phyloP scores from a whole-genome alignment of 2,888 invertebrate genomes.

The Drosophila anomelani region DNA sequence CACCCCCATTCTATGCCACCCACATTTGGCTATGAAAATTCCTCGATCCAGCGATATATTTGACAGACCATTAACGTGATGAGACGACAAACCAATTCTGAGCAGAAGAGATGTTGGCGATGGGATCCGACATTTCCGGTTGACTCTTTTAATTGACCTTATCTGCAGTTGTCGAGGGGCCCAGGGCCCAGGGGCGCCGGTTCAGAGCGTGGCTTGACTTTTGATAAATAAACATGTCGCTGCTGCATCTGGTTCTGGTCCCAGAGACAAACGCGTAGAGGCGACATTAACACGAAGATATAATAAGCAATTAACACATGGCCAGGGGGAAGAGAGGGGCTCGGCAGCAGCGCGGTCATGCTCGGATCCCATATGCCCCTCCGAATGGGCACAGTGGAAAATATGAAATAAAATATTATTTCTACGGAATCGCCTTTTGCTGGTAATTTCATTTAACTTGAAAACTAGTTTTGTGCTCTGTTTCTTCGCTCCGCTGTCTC shows the following conservation, averaged over 20 bases:
- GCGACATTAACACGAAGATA: slow-evolving; percentile 75
- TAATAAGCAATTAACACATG: slow-evolving; percentile 79
- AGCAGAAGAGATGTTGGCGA: slow-evolving; percentile 18
- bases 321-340: slow-evolving; percentile 32
- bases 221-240: slow-evolving; percentile 77
- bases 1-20: slow-evolving; percentile 30
- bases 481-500: slow-evolving; percentile 34
- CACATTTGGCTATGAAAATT: slow-evolving; percentile 29
- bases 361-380: slow-evolving; percentile 41
- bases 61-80: slow-evolving; percentile 36
- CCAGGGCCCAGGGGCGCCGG: slow-evolving; percentile 17
- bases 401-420: slow-evolving; percentile 49
- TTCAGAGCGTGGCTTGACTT: slow-evolving; percentile 75
- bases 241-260: slow-evolving; percentile 40
- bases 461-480: slow-evolving; percentile 65
- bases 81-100: slow-evolving; percentile 24
- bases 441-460: slow-evolving; percentile 77
- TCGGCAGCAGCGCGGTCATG: slow-evolving; percentile 7
- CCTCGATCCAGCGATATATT: slow-evolving; percentile 26
- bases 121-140: slow-evolving; percentile 78
- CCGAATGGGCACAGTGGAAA: slow-evolving; percentile 68
- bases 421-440: slow-evolving; percentile 68
- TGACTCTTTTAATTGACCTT: slow-evolving; percentile 83
- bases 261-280: slow-evolving; percentile 51
- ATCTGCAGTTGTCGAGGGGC: slow-evolving; percentile 67